Evolutionary conservation across 2,888 invertebrate species (phyloP), one percentile per base, ranked within the genome.

Genomic region (Leptogaster cylindrica): DNA sequence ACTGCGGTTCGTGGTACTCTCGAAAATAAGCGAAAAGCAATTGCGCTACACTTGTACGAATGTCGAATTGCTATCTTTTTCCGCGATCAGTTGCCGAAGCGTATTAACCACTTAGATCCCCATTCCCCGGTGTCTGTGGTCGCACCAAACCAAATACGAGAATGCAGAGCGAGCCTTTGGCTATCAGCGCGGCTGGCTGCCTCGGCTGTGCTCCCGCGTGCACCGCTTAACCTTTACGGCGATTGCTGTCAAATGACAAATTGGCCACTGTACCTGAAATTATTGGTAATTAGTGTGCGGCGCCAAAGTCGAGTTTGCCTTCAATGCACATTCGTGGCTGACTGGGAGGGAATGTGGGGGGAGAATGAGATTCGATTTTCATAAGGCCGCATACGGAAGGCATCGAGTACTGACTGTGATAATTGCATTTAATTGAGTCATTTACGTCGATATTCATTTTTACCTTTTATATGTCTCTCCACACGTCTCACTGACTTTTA

Each of bases 251-350:
- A 33, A 52, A 31, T 52, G 52, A 52, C 52, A 52, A 52, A 52
- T 52, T 52, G 52, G 52, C 27, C 16, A 52, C 52, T 33, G 10
- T 52, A 46, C 46, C 46, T 52, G 52, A 52, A 52, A 52, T 52
- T 52, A 52, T 52, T 52, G 52, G 52, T 52, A 52, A 52, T 52
- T 52, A 52, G 52, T 52, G 52, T 52, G 52, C 52, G 52, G 52
- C 52, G 52, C 52, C 52, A 52, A 52, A 52, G 52, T 33, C 52
- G 18, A 27, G 33, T 16, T 52, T 52, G 7, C 16, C 52, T 52
- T 33, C 52, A 33, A 52, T 33, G 31, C 33, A 52, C 52, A 52
- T 33, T 52, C 16, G 31, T 33, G 16, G n/a, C n/a, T n/a, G 27
- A 20, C 52, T 33, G 27, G 31, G 3, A 44, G 44, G 10, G n/a